phyloP scores from a whole-genome alignment of 2,797 vertebrate genomes.

The Hapalemur alaotrensis region DNA sequence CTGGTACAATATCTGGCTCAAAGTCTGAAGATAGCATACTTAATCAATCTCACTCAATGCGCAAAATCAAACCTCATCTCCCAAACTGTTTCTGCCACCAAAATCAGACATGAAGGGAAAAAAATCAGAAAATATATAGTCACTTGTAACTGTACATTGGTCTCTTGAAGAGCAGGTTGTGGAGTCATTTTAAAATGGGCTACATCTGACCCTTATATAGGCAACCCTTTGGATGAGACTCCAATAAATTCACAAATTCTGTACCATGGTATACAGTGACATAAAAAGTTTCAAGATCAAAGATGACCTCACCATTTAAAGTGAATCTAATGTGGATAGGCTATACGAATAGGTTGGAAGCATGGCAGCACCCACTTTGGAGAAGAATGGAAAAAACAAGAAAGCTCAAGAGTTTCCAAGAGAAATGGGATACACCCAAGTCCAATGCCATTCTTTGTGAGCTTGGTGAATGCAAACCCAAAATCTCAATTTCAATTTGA shows the following conservation, averaged over 20 bases:
- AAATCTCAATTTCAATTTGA: slow-evolving; percentile 30
- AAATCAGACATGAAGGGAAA: neutral
- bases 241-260: slow-evolving; percentile 45
- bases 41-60: neutral
- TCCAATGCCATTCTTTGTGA: slow-evolving; percentile 22
- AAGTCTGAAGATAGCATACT: neutral
- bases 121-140: neutral
- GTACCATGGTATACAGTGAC: neutral
- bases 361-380: slow-evolving; percentile 19
- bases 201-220: slow-evolving; percentile 1
- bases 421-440: neutral
- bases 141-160: neutral
- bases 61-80: slow-evolving; percentile 41
- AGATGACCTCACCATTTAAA: slow-evolving; percentile 42
- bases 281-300: slow-evolving; percentile 53
- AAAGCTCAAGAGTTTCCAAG: slow-evolving; percentile 29
- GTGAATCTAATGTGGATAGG: neutral
- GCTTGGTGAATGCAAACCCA: slow-evolving; percentile 13
- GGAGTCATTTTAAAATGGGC: slow-evolving; percentile 35
- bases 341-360: neutral
- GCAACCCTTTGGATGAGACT: slow-evolving; percentile 43
- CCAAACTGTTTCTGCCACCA: slow-evolving; percentile 20
- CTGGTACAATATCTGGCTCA: neutral
- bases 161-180: neutral
- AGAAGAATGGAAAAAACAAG: neutral